Conservation (phyloP, 2,888 invertebrate genomes). For the Unio pictorum region DNA sequence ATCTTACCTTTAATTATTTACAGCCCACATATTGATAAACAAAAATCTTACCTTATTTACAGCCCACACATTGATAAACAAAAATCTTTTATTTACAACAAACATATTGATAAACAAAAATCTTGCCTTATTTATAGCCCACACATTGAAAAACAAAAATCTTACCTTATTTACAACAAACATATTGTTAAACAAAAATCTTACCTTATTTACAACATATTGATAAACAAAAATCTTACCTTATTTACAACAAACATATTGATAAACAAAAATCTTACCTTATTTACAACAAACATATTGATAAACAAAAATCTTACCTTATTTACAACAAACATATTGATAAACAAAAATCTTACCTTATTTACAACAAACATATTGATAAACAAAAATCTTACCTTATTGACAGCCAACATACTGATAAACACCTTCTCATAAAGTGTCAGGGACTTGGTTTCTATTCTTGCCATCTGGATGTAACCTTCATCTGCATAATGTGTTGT, state of each 20-base stretch:
- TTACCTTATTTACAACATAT: constrained; percentile 27
- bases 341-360: background rate
- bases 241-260: constrained; percentile 27
- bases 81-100: too few relatives aligned
- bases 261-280: constrained; percentile 16
- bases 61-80: too few relatives aligned
- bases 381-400: constrained; percentile 16
- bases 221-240: constrained; percentile 16
- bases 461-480: constrained; percentile 19
- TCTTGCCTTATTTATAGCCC: constrained; percentile 28
- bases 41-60: too few relatives aligned
- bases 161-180: constrained; percentile 29
- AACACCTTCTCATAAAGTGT: constrained; percentile 12
- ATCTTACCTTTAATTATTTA: too few relatives aligned
- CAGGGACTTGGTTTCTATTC: constrained; percentile 14
- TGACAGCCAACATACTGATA: constrained; percentile 28
- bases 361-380: background rate
- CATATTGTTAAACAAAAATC: constrained; percentile 12
- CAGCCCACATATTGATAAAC: too few relatives aligned
- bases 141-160: constrained; percentile 14
- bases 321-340: constrained; percentile 29
- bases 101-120: too few relatives aligned
- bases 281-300: constrained; percentile 26
- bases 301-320: constrained; percentile 16
- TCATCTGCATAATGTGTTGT: constrained; percentile 15